Evolutionary conservation across 2,888 invertebrate species (phyloP).

Genomic region (Chironomus tentans): DNA sequence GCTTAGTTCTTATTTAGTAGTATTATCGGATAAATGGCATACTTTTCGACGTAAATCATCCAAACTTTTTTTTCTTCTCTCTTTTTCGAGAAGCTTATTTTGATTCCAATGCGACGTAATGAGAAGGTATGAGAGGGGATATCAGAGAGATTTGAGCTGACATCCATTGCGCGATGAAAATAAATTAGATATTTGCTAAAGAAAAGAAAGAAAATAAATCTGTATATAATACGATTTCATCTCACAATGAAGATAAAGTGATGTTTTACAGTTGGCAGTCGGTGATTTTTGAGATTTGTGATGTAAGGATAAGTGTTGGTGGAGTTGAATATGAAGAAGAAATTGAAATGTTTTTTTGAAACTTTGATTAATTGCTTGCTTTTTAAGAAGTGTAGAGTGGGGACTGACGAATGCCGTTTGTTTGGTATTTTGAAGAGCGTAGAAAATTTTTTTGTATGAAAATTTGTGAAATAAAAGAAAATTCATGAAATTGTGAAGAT

Average conservation of each 20-base stretch:
- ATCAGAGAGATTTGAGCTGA: neutral
- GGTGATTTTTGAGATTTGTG: no score
- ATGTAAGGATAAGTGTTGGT: no score
- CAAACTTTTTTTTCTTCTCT: neutral
- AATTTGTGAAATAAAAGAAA: no score
- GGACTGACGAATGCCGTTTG: neutral
- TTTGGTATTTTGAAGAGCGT: neutral
- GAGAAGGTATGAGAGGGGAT: neutral
- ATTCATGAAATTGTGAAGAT: no score
- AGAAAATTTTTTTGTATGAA: no score
- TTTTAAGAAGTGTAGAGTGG: neutral
- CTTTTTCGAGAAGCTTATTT: neutral
- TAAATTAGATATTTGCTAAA: neutral
- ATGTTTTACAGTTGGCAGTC: neutral
- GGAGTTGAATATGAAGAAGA: no score
- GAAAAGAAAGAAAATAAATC: neutral
- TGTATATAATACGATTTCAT: neutral
- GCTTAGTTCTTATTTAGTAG: neutral
- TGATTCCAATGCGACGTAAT: neutral
- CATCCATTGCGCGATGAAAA: neutral
- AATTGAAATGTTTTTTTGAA: no score
- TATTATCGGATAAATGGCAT: constrained; percentile 1
- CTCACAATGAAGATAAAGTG: neutral
- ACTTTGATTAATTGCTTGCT: neutral
- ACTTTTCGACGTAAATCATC: constrained; percentile 18